Conservation (phyloP, 2,113 vertebrate species). For the Beaufortia kweichowensis region DNA sequence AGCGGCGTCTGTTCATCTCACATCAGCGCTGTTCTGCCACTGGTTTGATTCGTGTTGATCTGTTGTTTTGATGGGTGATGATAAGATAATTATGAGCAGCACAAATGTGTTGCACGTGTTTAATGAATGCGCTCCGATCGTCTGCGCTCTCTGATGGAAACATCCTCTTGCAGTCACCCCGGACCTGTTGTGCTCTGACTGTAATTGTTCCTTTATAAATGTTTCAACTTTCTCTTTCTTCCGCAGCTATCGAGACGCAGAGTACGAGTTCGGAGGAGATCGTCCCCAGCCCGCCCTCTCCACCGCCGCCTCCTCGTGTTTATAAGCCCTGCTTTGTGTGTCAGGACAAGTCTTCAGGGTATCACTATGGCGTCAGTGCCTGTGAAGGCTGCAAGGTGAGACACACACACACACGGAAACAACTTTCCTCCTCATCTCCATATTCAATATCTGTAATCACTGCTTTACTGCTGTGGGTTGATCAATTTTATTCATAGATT, state of each 20-base stretch:
- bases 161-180: neutral
- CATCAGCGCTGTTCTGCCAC: neutral
- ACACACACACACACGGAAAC: neutral
- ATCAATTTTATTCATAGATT: too few relatives aligned
- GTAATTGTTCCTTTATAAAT: neutral
- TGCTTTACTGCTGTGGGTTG: too few relatives aligned
- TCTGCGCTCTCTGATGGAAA: neutral
- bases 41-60: neutral
- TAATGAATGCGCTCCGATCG: neutral
- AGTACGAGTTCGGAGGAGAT: slow-evolving; percentile 98
- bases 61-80: slow-evolving; percentile 1
- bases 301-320: slow-evolving; percentile 91
- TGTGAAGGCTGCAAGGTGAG: slow-evolving; percentile 99
- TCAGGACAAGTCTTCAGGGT: slow-evolving; percentile 97
- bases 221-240: slow-evolving; percentile 24
- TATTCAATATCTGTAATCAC: too few relatives aligned
- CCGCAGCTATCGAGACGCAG: slow-evolving; percentile 92
- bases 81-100: neutral
- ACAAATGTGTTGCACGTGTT: slow-evolving; percentile 4
- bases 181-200: too few relatives aligned
- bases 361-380: slow-evolving; percentile 98
- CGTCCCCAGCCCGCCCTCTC: slow-evolving; percentile 92
- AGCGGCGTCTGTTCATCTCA: slow-evolving; percentile 1
- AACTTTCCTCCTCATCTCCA: too few relatives aligned
- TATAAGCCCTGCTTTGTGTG: slow-evolving; percentile 99